A percentile compares a stretch with the other conserved stretches of the same genome.
Conservation (phyloP, 2,888 invertebrate species). For the Sturmia bella region DNA sequence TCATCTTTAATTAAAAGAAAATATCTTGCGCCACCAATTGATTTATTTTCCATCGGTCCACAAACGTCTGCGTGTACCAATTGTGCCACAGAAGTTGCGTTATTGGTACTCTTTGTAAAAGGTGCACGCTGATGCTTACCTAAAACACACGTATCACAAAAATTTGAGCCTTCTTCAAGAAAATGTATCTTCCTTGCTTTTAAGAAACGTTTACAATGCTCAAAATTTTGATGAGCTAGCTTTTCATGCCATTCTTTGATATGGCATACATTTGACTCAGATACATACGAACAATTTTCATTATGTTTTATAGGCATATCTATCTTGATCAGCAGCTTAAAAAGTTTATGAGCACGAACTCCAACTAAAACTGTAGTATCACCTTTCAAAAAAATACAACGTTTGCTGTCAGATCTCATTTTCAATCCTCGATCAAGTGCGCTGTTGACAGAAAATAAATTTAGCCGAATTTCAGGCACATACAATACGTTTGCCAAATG, state of each 20-base stretch:
- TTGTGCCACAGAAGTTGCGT: constrained; percentile 45
- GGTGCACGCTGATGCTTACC: constrained; percentile 51
- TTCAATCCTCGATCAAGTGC: too few species aligned
- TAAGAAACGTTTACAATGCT: constrained; percentile 37
- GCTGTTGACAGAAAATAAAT: too few species aligned
- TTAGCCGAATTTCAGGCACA: too few species aligned
- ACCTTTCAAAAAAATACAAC: not conserved
- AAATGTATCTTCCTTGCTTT: constrained; percentile 29
- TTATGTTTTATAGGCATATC: constrained; percentile 3
- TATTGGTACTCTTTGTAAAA: constrained; percentile 17
- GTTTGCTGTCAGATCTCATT: not conserved
- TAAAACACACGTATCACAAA: constrained; percentile 48
- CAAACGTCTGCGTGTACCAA: constrained; percentile 49
- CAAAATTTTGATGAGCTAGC: constrained; percentile 45
- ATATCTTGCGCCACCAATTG: constrained; percentile 59
- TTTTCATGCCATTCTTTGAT: constrained; percentile 58
- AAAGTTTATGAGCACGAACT: constrained; percentile 36
- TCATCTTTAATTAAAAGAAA: constrained; percentile 69
- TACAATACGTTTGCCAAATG: too few species aligned
- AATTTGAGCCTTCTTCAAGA: constrained; percentile 26
- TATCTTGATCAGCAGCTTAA: constrained; percentile 39
- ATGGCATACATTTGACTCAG: too few species aligned
- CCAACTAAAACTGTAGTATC: constrained; percentile 18
- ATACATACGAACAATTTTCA: constrained; percentile 31
- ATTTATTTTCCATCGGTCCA: not conserved